Evolutionary conservation across 1,140 invertebrate genomes (phyloP), one percentile per base, ranked within the genome.

Genomic region (Hylaeus volcanicus): DNA sequence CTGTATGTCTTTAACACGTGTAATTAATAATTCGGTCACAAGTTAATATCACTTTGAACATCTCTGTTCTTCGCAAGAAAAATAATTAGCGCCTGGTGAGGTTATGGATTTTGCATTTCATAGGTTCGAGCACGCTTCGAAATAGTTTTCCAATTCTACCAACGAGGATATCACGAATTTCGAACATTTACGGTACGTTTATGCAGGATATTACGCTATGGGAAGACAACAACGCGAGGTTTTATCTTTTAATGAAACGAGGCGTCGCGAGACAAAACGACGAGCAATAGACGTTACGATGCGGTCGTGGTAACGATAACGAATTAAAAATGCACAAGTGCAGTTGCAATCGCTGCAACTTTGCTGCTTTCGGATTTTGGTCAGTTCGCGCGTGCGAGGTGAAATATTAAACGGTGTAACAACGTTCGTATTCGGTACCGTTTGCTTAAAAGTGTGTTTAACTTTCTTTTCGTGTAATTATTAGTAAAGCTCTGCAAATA

Each of bases 231-330:
- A 15, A 39, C 5, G 8, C 37, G 64, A 12, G 74, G 63, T 56
- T 75, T 76, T 76, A 76, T 76, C 74, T 76, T 68, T 76, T 68
- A 68, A 76, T 66, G 63, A 66, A 56, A 66, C 53, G 53, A 39
- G 4, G 3, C 37, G 53, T 43, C 41, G 64, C 53, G 1, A 48
- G 12, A 43, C 39, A 55, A 66, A 75, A 68, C 51, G 53, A 66
- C 74, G 26, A 48, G 6, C 37, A 8, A 39, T 9, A 39, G 74
- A 68, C 51, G 48, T 45, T 56, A 58, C 63, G 51, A 73, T n/a
- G 71, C 43, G 60, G n/a, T 53, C 60, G 26, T 74, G 58, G 12
- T 26, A 51, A 63, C 43, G 58, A 74, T 64, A 74, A 65, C 61
- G 37, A 55, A 74, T 74, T 64, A 64, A 74, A 64, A 74, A 64